Conservation (phyloP, 2,113 vertebrate genomes). For the Aplodontia rufa region DNA sequence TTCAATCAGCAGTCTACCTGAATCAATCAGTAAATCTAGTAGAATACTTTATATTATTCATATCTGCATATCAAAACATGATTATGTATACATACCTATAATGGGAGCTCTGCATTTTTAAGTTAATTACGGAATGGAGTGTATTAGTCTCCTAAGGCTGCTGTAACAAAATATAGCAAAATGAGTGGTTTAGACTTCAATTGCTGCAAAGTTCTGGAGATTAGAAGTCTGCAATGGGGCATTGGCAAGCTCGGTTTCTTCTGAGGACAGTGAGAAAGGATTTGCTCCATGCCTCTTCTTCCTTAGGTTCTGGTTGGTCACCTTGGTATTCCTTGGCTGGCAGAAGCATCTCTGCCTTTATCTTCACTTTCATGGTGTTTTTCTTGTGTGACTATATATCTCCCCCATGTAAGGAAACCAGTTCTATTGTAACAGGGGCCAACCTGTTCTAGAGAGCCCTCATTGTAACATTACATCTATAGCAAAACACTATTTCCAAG, state of each 20-base stretch:
- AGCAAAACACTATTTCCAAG: neutral
- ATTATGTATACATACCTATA: neutral
- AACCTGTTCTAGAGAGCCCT: neutral
- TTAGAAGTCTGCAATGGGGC: neutral
- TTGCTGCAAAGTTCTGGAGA: neutral
- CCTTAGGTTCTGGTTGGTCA: neutral
- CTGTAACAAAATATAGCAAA: neutral
- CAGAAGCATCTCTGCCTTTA: neutral
- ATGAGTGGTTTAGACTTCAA: neutral
- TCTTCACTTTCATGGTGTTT: neutral
- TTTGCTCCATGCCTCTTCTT: neutral
- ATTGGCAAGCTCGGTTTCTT: neutral
- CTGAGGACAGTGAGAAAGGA: neutral
- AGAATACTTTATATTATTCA: neutral
- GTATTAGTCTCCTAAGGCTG: neutral
- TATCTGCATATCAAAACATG: neutral
- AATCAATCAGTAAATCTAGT: neutral
- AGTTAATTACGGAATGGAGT: neutral
- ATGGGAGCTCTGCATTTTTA: neutral
- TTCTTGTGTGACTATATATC: neutral
- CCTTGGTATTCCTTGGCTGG: neutral
- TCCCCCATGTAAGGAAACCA: neutral
- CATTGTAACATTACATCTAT: neutral
- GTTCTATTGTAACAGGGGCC: neutral
- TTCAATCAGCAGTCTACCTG: constrained; percentile 13